A percentile compares a stretch with the other conserved stretches of the same genome.
Conservation (phyloP, 2,113 vertebrate species). For the Gopherus evgoodei region DNA sequence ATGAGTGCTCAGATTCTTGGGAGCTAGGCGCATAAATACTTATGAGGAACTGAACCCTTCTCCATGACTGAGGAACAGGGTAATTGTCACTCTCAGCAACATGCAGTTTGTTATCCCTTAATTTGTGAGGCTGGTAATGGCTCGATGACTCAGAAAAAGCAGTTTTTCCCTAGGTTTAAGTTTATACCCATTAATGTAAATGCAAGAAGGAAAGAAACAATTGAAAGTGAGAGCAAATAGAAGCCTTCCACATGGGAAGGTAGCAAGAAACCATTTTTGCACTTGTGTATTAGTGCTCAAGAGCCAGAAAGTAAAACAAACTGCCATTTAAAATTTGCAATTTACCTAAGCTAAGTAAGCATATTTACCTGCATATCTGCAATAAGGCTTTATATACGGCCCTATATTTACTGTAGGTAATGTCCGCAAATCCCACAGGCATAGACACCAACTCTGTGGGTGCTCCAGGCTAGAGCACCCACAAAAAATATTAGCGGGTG, state of each 20-base stretch:
- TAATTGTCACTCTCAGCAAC: background rate
- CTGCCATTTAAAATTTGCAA: background rate
- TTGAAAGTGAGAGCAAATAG: background rate
- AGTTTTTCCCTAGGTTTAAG: background rate
- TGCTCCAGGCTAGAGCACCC: too few relatives aligned
- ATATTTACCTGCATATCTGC: background rate
- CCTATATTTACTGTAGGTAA: background rate
- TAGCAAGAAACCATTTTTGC: background rate
- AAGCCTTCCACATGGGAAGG: background rate
- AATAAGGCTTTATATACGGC: background rate
- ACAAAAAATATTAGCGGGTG: too few relatives aligned
- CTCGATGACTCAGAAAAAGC: background rate
- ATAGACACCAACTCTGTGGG: too few relatives aligned
- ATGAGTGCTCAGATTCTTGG: background rate
- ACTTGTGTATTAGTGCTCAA: background rate
- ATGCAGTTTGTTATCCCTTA: conserved; percentile 2
- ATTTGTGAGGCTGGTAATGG: background rate
- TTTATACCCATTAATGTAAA: background rate
- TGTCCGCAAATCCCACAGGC: background rate
- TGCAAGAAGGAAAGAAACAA: background rate
- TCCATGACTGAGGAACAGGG: background rate
- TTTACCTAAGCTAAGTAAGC: background rate
- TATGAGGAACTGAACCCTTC: background rate
- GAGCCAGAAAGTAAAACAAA: background rate
- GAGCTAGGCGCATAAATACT: background rate